Evolutionary conservation across 2,888 invertebrate species (phyloP).

Genomic region (Hyles lineata): DNA sequence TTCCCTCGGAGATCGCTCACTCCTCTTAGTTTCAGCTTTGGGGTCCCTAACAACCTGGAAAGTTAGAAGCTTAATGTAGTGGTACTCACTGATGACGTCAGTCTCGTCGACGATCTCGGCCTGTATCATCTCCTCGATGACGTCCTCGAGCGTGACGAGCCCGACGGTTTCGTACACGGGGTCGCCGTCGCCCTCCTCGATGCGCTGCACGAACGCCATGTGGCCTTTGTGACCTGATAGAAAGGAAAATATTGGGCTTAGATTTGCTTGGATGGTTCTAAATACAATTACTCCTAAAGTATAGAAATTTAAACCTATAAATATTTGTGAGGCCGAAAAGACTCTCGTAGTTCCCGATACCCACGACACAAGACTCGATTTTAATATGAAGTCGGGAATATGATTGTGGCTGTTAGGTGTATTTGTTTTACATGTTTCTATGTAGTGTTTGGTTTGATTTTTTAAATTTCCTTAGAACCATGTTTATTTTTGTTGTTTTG

Average conservation of each 20-base stretch:
- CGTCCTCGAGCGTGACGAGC: constrained; percentile 98
- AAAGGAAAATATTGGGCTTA: constrained; percentile 5
- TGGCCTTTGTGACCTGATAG: constrained; percentile 91
- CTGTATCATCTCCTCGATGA: constrained; percentile 99
- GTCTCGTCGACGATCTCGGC: constrained; percentile 99
- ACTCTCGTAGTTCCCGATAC: too few species aligned
- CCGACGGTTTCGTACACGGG: constrained; percentile 98
- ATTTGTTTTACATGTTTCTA: too few species aligned
- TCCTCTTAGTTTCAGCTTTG: too few species aligned
- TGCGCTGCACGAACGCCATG: constrained; percentile 98
- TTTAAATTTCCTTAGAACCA: too few species aligned
- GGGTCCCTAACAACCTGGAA: too few species aligned
- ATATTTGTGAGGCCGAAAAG: too few species aligned
- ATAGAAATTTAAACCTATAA: background rate
- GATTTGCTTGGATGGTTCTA: background rate
- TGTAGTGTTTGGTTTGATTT: too few species aligned
- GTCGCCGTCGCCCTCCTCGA: constrained; percentile 96
- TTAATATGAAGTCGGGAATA: too few species aligned
- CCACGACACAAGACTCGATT: too few species aligned
- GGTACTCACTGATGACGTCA: constrained; percentile 94
- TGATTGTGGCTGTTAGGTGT: too few species aligned
- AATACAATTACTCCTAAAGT: background rate
- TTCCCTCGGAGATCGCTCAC: too few species aligned
- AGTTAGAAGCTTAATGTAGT: background rate
- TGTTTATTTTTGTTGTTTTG: too few species aligned